Evolutionary conservation across 2,113 vertebrate species (phyloP).

Genomic region (Poecilia latipinna): DNA sequence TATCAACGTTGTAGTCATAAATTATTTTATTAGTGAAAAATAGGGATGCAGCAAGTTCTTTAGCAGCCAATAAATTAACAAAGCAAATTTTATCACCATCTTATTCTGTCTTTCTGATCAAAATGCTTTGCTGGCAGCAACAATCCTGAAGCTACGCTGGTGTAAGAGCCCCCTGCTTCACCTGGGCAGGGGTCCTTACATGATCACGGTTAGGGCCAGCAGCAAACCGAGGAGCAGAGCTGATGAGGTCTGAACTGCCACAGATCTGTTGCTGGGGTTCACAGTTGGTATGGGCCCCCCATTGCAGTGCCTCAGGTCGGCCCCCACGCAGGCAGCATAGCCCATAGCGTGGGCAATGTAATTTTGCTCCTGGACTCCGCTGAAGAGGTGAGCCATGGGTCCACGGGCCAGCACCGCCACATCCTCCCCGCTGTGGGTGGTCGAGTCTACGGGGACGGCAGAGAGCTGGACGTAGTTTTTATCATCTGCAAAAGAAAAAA

Average conservation of each 20-base stretch:
- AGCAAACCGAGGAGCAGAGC: slow-evolving; percentile 34
- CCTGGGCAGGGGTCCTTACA: background rate
- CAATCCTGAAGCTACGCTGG: background rate
- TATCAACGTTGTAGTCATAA: background rate
- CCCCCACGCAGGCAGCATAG: slow-evolving; percentile 77
- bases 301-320: slow-evolving; percentile 74
- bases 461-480: slow-evolving; percentile 76
- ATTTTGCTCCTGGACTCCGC: slow-evolving; percentile 80
- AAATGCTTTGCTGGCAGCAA: background rate
- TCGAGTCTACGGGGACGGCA: slow-evolving; percentile 57
- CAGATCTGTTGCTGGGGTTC: slow-evolving; percentile 1
- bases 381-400: slow-evolving; percentile 82
- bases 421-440: slow-evolving; percentile 82
- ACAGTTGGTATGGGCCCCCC: background rate
- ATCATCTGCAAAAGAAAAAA: slow-evolving; percentile 49
- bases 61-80: background rate
- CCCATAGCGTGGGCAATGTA: slow-evolving; percentile 81
- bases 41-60: no score
- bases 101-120: background rate
- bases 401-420: slow-evolving; percentile 75
- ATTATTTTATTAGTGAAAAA: background rate
- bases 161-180: background rate
- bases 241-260: background rate
- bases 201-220: slow-evolving; percentile 14
- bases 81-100: no score